A percentile compares a stretch with the other conserved stretches of the same genome.
Conservation (phyloP, 2,797 vertebrate species). For the Danio choprae region DNA sequence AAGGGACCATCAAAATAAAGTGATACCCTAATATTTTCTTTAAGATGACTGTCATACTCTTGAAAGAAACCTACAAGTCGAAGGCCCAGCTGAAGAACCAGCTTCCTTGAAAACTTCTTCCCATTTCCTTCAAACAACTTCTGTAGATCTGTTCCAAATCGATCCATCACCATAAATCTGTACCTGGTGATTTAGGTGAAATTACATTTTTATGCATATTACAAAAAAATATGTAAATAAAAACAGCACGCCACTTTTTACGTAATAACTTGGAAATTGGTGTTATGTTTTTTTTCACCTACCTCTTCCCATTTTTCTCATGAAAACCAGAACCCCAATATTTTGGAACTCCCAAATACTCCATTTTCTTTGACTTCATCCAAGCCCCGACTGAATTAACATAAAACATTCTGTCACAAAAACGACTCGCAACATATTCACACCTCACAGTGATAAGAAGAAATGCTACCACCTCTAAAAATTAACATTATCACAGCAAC, state of each 20-base stretch:
- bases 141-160: conserved; percentile 93
- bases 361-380: conserved; percentile 87
- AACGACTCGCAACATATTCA: background rate
- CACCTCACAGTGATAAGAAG: conserved; percentile 13
- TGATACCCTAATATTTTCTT: no score
- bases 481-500: conserved; percentile 8
- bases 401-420: conserved; percentile 1
- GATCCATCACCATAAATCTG: conserved; percentile 97
- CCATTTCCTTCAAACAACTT: conserved; percentile 89
- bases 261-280: background rate
- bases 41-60: background rate
- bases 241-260: background rate
- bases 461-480: background rate
- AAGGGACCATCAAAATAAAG: no score
- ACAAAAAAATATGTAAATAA: background rate
- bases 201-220: background rate
- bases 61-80: conserved; percentile 84
- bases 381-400: conserved; percentile 86
- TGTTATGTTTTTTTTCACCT: background rate
- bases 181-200: conserved; percentile 73
- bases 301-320: conserved; percentile 87
- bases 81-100: conserved; percentile 91
- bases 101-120: conserved; percentile 86
- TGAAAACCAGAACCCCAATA: conserved; percentile 97
- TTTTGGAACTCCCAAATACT: conserved; percentile 90